Evolutionary conservation across 2,888 invertebrate genomes (phyloP), one percentile per base, ranked within the genome.

Genomic region (Bugulina stolonifera): DNA sequence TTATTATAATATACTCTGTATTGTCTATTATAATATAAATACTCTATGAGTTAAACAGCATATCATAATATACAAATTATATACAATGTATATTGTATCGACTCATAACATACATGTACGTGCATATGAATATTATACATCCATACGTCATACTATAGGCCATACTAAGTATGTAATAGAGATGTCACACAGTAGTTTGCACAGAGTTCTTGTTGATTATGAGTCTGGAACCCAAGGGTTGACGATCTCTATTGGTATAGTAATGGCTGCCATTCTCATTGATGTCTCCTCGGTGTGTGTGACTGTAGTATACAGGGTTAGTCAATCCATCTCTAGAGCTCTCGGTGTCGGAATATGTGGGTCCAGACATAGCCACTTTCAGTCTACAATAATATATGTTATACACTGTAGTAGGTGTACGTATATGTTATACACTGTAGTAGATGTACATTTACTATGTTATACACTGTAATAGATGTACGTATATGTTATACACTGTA

Each of bases 321-420:
- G 64, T 29, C 32, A 64, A n/a, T 25, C 64, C 64, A n/a, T 64
- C 64, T 32, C 64, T 27, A 3, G 64, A 64, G 64, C 64, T 64
- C 32, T 64, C 64, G 10, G 34, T 64, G 32, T 64, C 34, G 3
- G 64, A 18, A 55, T 55, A 25, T 23, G 55, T 18, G 3, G 5
- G 22, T 10, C 43, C 18, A 23, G 23, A 55, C 23, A 23, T 55
- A 23, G 18, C 32, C 1, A 29, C 32, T 34, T 64, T 64, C 32
- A 64, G 32, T n/a, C 64, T 64, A 25, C 57, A 52, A 14, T 14
- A 22, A 52, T 22, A 52, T 52, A 52, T 52, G n/a, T n/a, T n/a
- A 52, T 22, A 52, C 52, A 52, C 10, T 52, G 52, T 52, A 22
- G 10, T 52, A 52, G 10, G 22, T 52, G 22, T 10, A 52, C 52